These are phyloP conservation scores for Ophion ellenae DNA, from an alignment of 2,888 invertebrate genomes.

Conservation along the genomic window DNA sequence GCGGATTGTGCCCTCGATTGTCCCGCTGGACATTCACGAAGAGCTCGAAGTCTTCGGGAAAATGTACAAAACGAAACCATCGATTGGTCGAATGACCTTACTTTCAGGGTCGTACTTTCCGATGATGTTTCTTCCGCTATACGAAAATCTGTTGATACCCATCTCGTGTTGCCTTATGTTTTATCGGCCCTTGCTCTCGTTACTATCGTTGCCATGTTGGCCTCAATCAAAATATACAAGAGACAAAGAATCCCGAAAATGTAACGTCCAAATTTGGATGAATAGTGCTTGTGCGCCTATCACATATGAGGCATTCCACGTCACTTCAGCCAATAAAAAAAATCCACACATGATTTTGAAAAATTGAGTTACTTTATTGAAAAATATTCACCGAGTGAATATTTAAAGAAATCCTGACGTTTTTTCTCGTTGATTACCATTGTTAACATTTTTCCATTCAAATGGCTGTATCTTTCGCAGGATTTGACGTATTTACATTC, in stretches of 20 bases:
- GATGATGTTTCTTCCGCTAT: slow-evolving; percentile 21
- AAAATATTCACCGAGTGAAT: no score
- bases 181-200: slow-evolving; percentile 66
- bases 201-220: slow-evolving; percentile 63
- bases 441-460: no score
- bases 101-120: slow-evolving; percentile 71
- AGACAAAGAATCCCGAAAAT: slow-evolving; percentile 55
- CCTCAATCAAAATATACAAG: slow-evolving; percentile 63
- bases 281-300: neutral
- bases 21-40: slow-evolving; percentile 72
- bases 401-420: no score
- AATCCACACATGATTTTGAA: no score
- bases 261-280: neutral
- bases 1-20: slow-evolving; percentile 84
- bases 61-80: slow-evolving; percentile 69
- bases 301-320: no score
- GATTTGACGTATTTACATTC: no score
- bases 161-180: slow-evolving; percentile 68
- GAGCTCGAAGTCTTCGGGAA: slow-evolving; percentile 67
- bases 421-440: no score
- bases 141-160: slow-evolving; percentile 49
- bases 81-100: slow-evolving; percentile 75
- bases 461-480: no score
- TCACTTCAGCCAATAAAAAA: no score
- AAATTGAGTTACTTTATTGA: no score